Evolutionary conservation across 2,888 invertebrate genomes (phyloP).

Genomic region (Lasioglossum villosulum): DNA sequence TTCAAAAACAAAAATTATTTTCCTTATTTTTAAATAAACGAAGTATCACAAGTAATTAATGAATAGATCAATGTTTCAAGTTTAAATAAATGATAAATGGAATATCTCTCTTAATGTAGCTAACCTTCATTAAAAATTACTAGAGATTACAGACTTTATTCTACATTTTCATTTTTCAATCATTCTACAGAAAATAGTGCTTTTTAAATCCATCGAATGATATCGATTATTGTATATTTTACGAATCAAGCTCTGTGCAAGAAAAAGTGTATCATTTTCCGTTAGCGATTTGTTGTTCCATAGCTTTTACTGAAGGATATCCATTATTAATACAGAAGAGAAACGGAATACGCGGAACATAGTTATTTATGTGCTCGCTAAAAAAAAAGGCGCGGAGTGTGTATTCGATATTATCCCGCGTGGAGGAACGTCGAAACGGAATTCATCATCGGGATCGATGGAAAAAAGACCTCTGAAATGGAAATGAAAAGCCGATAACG

Average conservation of each 20-base stretch:
- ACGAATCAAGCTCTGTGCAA: neutral
- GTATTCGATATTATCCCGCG: slow-evolving; percentile 14
- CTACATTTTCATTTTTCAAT: neutral
- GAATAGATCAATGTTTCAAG: too few relatives aligned
- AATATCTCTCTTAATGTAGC: too few relatives aligned
- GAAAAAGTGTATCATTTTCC: neutral
- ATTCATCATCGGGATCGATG: slow-evolving; percentile 32
- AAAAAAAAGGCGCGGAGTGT: neutral
- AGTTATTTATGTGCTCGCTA: neutral
- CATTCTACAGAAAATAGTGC: neutral
- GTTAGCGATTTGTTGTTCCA: neutral
- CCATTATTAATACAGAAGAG: neutral
- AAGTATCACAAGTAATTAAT: too few relatives aligned
- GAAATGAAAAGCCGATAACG: slow-evolving; percentile 36
- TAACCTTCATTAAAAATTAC: too few relatives aligned
- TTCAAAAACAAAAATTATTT: neutral
- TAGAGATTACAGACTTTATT: too few relatives aligned
- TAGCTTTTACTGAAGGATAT: too few relatives aligned
- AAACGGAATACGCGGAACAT: neutral
- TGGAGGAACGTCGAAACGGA: slow-evolving; percentile 16
- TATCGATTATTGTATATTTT: neutral
- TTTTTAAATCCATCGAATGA: neutral
- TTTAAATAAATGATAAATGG: too few relatives aligned
- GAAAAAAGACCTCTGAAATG: neutral
- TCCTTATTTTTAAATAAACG: too few relatives aligned